A percentile compares a stretch with the other conserved stretches of the same genome.
These are phyloP conservation scores for Fulmarus glacialis DNA, from an alignment of 2,113 vertebrate species.

Conservation along the genomic window DNA sequence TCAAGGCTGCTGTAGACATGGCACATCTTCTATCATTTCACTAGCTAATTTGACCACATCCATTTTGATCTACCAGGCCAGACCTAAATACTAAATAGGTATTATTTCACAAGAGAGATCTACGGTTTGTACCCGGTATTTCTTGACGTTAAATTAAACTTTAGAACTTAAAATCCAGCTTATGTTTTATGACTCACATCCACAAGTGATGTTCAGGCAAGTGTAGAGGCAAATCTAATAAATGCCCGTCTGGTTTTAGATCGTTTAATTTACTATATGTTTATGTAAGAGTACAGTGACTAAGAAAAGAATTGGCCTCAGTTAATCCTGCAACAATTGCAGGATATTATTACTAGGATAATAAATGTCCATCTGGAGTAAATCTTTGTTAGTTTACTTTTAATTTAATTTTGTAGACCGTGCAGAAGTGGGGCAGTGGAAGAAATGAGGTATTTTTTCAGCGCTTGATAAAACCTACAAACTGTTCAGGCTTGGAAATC, in stretches of 20 bases:
- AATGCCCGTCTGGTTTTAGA: not conserved
- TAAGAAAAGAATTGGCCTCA: not conserved
- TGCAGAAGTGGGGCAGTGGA: not conserved
- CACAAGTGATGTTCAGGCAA: not conserved
- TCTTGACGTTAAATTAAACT: not conserved
- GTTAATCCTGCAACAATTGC: not conserved
- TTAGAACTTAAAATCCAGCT: not conserved
- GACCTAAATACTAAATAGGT: not conserved
- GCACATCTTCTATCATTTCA: not conserved
- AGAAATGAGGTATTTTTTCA: not conserved
- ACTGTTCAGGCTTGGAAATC: not conserved
- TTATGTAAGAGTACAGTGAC: not conserved
- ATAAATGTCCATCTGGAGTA: slow-evolving; percentile 4
- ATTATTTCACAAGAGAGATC: not conserved
- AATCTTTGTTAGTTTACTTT: slow-evolving; percentile 18
- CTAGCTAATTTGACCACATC: not conserved
- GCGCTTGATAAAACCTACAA: not conserved
- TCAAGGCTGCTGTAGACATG: not conserved
- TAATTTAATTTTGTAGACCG: not conserved
- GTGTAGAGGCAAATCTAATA: not conserved
- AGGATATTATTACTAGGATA: not conserved
- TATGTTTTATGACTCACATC: not conserved
- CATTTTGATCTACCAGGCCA: not conserved
- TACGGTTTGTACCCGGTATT: not conserved
- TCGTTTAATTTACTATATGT: slow-evolving; percentile 2